Base-by-base conservation (phyloP, 2,888 invertebrate species). In the Euclidia mi region DNA sequence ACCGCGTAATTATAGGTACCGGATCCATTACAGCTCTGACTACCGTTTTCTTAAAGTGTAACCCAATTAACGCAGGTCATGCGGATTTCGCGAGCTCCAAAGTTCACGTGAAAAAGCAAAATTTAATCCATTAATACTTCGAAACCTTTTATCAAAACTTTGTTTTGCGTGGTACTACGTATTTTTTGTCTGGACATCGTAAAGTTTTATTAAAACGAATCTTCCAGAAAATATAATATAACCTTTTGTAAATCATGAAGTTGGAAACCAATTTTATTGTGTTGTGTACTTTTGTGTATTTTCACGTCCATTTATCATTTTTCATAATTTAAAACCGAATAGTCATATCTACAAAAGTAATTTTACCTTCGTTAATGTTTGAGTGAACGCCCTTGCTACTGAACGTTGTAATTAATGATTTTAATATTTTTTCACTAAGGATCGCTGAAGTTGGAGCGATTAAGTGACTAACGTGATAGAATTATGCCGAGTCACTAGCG, bases 401-500 rank as follows among this genome's bases (percentile, higher is more conserved):
- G 41, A 65, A 62, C 61, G 45, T 53, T 66, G 56, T 75, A 75
- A 72, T 78, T 76, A 66, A 69, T 65, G 65, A 59, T 60, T 63
- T 65, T 47, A 64, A 50, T 49, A 52, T 53, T 68, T 64, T 70
- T 72, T 71, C 56, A 50, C 47, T 65, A 72, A 74, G 61, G 46
- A 66, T 53, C 60, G 67, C 64, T 71, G 62, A 77, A 74, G 71
- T 76, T 72, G 62, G 69, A 67, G 66, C 69, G 59, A 72, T 79
- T 72, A 79, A 70, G 71, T 71, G 72, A 73, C 75, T 71, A 81
- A 81, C 71, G 77, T 69, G 78, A 71, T 67, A 65, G 62, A 83
- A 83, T 78, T 73, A 76, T 81, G 83, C 79, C 68, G 70, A 85
- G 77, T 87, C 84, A 87, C 76, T 69, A 67, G 71, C 74, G 78